Base-by-base conservation (phyloP, 2,113 vertebrate genomes). In the Poeciliopsis retropinna region DNA sequence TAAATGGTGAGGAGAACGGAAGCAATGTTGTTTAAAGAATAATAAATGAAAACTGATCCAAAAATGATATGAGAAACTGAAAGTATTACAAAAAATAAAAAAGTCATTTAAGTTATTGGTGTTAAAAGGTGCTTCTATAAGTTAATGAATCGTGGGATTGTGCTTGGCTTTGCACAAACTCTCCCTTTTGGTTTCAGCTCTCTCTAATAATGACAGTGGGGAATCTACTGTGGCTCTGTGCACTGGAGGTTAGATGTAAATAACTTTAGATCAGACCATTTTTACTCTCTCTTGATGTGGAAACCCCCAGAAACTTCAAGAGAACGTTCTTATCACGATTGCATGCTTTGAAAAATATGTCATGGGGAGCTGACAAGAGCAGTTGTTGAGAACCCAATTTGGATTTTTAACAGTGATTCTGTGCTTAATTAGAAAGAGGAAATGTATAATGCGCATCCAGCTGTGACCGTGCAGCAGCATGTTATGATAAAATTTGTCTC, bases 401-500 rank as follows among this genome's bases (percentile, higher is more conserved):
- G 22, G 51, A 57, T n/a, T 57, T 57, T 19, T 73, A 27, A 85
- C 60, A 32, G 73, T 51, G 71, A 82, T 77, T 84, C 73, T 75
- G 69, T 72, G 67, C 66, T 82, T 86, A 86, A 84, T 86, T 84
- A 82, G 79, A 82, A 27, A 8, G 64, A 73, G 68, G 70, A 54
- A 62, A 62, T 28, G n/a, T 73, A 67, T 60, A 51, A 70, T 60
- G 76, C 60, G 76, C 73, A 44, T 37, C 62, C 27, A 32, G 32
- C 75, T 30, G 37, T 83, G 71, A 75, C 81, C 22, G 68, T 34
- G 75, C 47, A 82, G 71, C 73, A 75, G 78, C 74, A 62, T 65
- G 72, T 67, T 61, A 3, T 10, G 44, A 71, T 76, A 34, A 83
- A 65, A 76, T 73, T 70, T 41, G 72, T 7, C 70, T 71, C 70